Evolutionary conservation across 2,888 invertebrate genomes (phyloP).

Genomic region (Patella caerulea): DNA sequence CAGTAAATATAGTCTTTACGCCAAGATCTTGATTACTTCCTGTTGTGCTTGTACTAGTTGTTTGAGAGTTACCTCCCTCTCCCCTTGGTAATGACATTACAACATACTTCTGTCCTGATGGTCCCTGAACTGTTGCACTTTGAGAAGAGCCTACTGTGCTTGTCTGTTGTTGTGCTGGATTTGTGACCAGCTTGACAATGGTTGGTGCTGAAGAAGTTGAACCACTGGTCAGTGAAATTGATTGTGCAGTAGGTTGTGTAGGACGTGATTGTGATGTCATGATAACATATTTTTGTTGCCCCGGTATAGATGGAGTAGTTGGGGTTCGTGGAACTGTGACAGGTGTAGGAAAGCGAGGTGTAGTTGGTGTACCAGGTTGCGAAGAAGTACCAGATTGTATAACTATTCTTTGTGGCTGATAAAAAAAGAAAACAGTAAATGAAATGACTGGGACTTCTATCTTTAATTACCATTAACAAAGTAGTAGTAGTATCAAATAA

Average conservation of each 20-base stretch:
- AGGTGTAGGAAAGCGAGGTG: slow-evolving; percentile 34
- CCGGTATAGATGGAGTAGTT: slow-evolving; percentile 39
- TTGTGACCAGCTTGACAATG: slow-evolving; percentile 52
- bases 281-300: slow-evolving; percentile 63
- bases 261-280: slow-evolving; percentile 58
- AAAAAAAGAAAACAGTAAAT: slow-evolving; percentile 14
- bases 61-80: background rate
- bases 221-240: slow-evolving; percentile 27
- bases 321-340: slow-evolving; percentile 37
- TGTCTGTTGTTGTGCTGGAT: slow-evolving; percentile 25
- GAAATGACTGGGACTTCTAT: no score
- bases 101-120: slow-evolving; percentile 51
- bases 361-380: slow-evolving; percentile 43
- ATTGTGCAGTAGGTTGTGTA: slow-evolving; percentile 33
- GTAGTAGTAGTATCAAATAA: no score
- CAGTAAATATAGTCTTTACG: no score
- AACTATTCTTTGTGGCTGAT: slow-evolving; percentile 49
- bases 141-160: slow-evolving; percentile 28
- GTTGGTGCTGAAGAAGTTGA: slow-evolving; percentile 40
- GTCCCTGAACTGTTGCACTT: slow-evolving; percentile 29
- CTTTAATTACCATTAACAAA: no score
- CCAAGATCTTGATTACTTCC: no score
- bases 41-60: no score
- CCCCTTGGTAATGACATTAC: slow-evolving; percentile 52
- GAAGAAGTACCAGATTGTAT: slow-evolving; percentile 49